Conservation (phyloP, 2,113 vertebrate species). For the Urocynchramus pylzowi region DNA sequence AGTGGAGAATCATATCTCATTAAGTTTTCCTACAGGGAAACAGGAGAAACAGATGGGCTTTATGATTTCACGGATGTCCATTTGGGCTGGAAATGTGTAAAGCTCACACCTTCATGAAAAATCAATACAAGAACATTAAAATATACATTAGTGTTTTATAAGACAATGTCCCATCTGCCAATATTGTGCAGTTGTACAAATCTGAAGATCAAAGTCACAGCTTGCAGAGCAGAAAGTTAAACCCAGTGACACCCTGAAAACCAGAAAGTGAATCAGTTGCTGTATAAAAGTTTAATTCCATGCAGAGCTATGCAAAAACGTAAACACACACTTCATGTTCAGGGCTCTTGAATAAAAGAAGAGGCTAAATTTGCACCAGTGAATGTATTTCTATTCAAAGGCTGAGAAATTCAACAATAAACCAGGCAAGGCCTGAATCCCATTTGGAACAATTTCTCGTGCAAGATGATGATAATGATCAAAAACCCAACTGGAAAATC, state of each 20-base stretch:
- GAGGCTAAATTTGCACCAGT: not conserved
- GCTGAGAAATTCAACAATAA: not conserved
- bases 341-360: not conserved
- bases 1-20: not conserved
- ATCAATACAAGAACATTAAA: not conserved
- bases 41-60: not conserved
- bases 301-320: not conserved
- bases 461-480: not conserved
- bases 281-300: not conserved
- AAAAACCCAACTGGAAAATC: accelerated
- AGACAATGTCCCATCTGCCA: not conserved
- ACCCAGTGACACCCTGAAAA: not conserved
- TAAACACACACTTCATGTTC: not conserved
- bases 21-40: not conserved
- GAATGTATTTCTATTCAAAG: not conserved
- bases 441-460: accelerated
- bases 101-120: not conserved
- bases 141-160: not conserved
- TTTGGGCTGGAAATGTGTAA: not conserved
- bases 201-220: not conserved
- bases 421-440: not conserved
- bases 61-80: not conserved
- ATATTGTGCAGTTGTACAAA: not conserved
- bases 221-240: not conserved
- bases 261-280: not conserved